phyloP scores from a whole-genome alignment of 2,113 vertebrate species.

The Gyps fulvus region DNA sequence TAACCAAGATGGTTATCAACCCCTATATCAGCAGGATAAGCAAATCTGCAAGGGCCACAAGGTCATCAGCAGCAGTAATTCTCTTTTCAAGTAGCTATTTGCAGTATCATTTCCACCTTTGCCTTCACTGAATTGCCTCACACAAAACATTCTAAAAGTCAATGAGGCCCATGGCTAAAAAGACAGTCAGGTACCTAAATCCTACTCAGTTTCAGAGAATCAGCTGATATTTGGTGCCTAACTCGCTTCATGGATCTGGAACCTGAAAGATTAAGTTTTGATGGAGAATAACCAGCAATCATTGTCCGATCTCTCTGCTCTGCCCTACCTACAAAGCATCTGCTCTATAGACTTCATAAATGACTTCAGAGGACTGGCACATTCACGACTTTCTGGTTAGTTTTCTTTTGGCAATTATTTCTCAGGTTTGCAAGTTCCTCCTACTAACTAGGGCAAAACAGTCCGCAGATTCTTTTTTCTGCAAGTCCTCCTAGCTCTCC shows the following conservation, averaged over 20 bases:
- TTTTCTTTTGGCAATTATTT: not conserved
- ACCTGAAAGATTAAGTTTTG: not conserved
- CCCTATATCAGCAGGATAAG: not conserved
- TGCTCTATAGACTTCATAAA: not conserved
- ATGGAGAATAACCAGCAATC: not conserved
- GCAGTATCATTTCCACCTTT: not conserved
- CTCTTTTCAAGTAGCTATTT: not conserved
- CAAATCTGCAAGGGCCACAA: not conserved
- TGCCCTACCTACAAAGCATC: not conserved
- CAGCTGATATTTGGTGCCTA: not conserved
- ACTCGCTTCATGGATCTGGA: not conserved
- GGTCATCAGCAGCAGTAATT: not conserved
- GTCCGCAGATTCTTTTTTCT: not conserved
- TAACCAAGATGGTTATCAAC: not conserved
- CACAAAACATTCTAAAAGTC: not conserved
- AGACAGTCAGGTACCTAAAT: not conserved
- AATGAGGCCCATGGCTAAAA: not conserved
- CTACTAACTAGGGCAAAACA: not conserved
- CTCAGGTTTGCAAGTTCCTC: not conserved
- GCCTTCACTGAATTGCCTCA: not conserved
- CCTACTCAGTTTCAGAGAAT: not conserved
- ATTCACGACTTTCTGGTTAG: not conserved
- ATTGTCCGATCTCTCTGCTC: not conserved
- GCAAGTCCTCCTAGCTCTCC: not conserved
- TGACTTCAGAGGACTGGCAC: not conserved